Evolutionary conservation across 2,113 vertebrate species (phyloP).

Genomic region (Anser cygnoides): DNA sequence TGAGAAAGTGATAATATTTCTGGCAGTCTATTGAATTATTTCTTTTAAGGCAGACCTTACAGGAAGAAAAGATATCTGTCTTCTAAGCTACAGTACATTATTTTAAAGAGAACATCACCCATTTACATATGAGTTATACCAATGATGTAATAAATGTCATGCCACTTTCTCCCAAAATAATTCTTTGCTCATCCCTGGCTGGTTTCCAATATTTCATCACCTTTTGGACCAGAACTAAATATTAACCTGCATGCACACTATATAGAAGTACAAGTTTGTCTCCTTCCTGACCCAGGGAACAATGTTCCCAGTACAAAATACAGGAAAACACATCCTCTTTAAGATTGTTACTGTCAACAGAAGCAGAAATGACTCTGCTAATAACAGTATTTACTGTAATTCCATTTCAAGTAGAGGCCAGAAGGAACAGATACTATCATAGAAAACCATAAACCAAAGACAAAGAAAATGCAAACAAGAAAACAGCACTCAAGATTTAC

Average conservation of each 20-base stretch:
- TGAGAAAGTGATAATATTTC: background rate
- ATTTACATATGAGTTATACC: background rate
- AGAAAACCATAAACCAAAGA: background rate
- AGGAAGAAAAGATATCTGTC: background rate
- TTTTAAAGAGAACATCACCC: background rate
- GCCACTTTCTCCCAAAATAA: background rate
- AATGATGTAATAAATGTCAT: background rate
- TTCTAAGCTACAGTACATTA: background rate
- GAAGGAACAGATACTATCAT: background rate
- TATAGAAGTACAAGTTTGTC: background rate
- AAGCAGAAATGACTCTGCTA: background rate
- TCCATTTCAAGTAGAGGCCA: background rate
- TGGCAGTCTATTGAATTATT: background rate
- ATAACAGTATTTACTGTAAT: background rate
- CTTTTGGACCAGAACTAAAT: background rate
- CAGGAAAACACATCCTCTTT: background rate
- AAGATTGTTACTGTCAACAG: background rate
- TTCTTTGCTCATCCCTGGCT: background rate
- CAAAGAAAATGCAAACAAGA: background rate
- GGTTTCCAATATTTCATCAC: background rate
- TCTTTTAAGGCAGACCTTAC: background rate
- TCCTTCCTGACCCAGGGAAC: background rate
- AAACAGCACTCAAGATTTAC: background rate
- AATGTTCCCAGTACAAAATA: background rate
- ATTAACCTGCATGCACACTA: fast-evolving